These are phyloP conservation scores for Orchesella flavescens DNA, from an alignment of 2,888 invertebrate species.

Conservation along the genomic window DNA sequence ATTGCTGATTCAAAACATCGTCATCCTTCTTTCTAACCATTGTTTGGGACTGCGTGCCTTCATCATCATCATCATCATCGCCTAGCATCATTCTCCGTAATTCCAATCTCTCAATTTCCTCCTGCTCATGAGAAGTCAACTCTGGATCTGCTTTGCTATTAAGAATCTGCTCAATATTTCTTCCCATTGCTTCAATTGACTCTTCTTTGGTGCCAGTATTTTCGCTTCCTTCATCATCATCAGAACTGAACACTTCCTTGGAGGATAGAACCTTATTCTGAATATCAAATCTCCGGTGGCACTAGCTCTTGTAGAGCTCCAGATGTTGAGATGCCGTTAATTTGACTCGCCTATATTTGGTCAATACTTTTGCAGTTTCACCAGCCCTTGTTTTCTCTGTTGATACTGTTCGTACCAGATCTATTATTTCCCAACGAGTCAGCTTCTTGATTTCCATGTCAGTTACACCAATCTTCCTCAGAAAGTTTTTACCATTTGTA, in stretches of 20 bases:
- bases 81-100: constrained; percentile 45
- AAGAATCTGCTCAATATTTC: constrained; percentile 83
- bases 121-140: constrained; percentile 74
- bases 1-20: constrained; percentile 5
- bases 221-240: constrained; percentile 78
- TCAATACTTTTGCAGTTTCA: constrained; percentile 86
- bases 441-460: constrained; percentile 95
- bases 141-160: constrained; percentile 97
- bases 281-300: constrained; percentile 97
- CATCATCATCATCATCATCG: constrained; percentile 5
- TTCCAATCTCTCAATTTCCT: constrained; percentile 44
- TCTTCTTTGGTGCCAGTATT: neutral
- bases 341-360: constrained; percentile 97
- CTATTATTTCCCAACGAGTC: constrained; percentile 97
- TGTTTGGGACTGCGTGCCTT: neutral
- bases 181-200: constrained; percentile 1
- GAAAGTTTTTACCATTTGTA: constrained; percentile 95
- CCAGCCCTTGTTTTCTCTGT: constrained; percentile 99
- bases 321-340: constrained; percentile 99
- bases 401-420: constrained; percentile 96
- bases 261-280: constrained; percentile 96
- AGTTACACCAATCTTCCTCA: constrained; percentile 96
- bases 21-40: neutral
- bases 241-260: constrained; percentile 94
- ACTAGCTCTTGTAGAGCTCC: constrained; percentile 98